Conservation (phyloP, 1,140 invertebrate species). For the Odontomachus brunneus region DNA sequence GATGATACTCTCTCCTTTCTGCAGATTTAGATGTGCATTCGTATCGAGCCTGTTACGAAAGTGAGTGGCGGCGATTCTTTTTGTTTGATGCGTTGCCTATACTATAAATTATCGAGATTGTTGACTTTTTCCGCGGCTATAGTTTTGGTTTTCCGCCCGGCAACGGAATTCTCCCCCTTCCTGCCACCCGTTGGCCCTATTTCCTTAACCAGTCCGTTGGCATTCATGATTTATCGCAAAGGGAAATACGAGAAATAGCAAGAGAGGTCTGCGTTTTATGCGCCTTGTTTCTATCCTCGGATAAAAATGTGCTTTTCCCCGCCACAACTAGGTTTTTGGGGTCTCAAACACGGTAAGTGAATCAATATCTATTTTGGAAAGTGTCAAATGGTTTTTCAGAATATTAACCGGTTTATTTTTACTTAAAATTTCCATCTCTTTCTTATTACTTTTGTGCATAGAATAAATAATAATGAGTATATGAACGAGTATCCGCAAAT, state of each 20-base stretch:
- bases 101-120: slow-evolving; percentile 65
- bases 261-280: slow-evolving; percentile 71
- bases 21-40: background rate
- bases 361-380: slow-evolving; percentile 26
- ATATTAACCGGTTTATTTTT: background rate
- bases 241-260: slow-evolving; percentile 85
- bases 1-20: background rate
- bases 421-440: background rate
- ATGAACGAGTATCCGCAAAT: too few relatives aligned
- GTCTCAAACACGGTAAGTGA: background rate
- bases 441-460: background rate
- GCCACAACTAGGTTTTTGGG: slow-evolving; percentile 32
- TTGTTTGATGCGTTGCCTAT: slow-evolving; percentile 36
- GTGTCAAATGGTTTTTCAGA: background rate
- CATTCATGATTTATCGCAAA: slow-evolving; percentile 83
- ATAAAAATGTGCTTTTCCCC: slow-evolving; percentile 80
- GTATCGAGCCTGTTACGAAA: slow-evolving; percentile 2
- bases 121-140: slow-evolving; percentile 47
- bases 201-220: slow-evolving; percentile 80
- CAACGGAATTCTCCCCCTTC: slow-evolving; percentile 73
- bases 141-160: slow-evolving; percentile 79
- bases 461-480: too few relatives aligned
- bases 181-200: slow-evolving; percentile 72
- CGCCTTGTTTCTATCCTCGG: slow-evolving; percentile 69
- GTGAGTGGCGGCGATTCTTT: background rate